phyloP scores from a whole-genome alignment of 2,797 vertebrate species.

The Myotis daubentonii region DNA sequence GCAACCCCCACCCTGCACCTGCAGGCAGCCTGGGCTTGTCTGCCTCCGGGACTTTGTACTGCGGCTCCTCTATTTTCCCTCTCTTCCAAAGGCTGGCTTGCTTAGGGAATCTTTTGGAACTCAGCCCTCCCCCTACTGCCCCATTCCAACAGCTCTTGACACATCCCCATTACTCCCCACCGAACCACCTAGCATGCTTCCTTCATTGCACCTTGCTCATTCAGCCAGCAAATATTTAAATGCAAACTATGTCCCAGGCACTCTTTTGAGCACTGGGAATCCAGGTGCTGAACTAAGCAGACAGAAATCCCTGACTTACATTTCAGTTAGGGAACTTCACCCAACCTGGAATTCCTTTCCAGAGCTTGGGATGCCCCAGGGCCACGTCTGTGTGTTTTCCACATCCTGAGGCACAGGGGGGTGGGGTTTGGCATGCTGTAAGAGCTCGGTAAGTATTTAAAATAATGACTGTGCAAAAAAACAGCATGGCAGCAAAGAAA shows the following conservation, averaged over 20 bases:
- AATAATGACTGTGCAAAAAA: background rate
- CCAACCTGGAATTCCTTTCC: background rate
- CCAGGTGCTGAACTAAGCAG: conserved; percentile 28
- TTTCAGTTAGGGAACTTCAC: background rate
- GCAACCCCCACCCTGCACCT: background rate
- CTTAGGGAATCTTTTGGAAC: background rate
- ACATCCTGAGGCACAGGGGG: background rate
- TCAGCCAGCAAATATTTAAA: conserved; percentile 58
- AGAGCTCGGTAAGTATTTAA: background rate
- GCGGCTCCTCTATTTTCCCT: background rate
- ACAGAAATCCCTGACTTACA: background rate
- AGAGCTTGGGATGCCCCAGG: background rate
- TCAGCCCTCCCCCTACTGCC: background rate
- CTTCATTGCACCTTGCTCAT: background rate
- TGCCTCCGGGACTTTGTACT: background rate
- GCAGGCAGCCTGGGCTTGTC: background rate
- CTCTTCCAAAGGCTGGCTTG: background rate
- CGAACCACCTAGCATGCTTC: background rate
- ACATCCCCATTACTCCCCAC: background rate
- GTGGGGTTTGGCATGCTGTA: background rate
- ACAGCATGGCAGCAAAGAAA: background rate
- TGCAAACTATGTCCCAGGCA: background rate
- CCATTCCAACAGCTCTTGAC: background rate
- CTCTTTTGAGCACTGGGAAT: conserved; percentile 37
- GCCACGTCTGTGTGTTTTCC: background rate